Evolutionary conservation across 1,140 invertebrate species (phyloP).

Genomic region (Drosophila parvula): DNA sequence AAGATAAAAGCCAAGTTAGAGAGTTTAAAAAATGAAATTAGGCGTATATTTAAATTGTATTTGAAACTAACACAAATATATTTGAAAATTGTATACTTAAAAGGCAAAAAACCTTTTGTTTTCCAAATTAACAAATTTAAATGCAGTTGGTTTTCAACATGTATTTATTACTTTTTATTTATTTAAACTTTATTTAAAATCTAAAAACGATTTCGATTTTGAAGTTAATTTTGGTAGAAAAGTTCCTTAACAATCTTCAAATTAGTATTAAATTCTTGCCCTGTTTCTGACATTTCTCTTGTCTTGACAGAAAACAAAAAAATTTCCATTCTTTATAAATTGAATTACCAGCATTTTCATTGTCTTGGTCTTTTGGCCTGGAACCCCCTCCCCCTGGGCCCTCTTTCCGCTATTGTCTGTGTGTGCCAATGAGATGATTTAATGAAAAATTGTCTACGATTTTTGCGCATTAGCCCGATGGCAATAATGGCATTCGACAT

Average conservation of each 20-base stretch:
- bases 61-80: too few species aligned
- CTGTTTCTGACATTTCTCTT: neutral
- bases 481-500: neutral
- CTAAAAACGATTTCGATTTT: neutral
- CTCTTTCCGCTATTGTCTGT: neutral
- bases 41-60: too few species aligned
- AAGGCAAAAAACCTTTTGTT: too few species aligned
- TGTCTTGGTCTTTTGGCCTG: constrained; percentile 27
- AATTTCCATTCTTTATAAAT: constrained; percentile 23
- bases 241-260: neutral
- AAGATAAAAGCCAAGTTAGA: too few species aligned
- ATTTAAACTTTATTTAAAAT: too few species aligned
- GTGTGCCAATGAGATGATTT: constrained; percentile 41
- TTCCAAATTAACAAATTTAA: too few species aligned
- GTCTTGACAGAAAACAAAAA: neutral
- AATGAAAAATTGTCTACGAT: constrained; percentile 40
- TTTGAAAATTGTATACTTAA: neutral
- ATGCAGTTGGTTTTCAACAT: too few species aligned
- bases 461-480: constrained; percentile 15
- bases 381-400: neutral
- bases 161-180: too few species aligned
- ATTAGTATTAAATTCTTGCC: neutral
- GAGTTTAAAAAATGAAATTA: too few species aligned
- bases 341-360: constrained; percentile 29
- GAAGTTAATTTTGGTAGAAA: neutral